Evolutionary conservation across 2,113 vertebrate genomes (phyloP), one percentile per base, ranked within the genome.

Genomic region (Corythoichthys haematopterus): DNA sequence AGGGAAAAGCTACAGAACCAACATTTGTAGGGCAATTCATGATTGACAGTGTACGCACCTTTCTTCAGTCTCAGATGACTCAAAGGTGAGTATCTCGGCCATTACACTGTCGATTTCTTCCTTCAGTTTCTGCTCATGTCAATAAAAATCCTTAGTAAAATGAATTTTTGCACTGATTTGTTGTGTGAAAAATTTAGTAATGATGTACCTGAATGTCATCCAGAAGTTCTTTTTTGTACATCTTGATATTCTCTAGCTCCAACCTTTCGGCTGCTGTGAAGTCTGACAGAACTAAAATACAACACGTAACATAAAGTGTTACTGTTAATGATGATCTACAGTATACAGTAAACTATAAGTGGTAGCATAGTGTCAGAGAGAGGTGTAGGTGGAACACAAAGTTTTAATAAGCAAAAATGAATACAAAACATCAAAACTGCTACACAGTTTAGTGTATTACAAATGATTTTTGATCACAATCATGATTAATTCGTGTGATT

Each of bases 41-140:
- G 6, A 62, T 16, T 3, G 8, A 48, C 43, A 82, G 16, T 7
- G 40, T 43, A 1, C 93, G 92, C 79, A 95, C 91, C 82, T 94
- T 76, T 95, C 93, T 59, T 95, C 90, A 2, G 80, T 20, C 2
- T 95, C 90, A 2, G 80, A n/a, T 2, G 73, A 88, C 80, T 96
- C 93, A 36, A 98, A 98, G 84, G 86, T 67, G 74, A 95, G 94
- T 0, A 98, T 94, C 50, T 94, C 92, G 0, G 93, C 89, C 86
- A 98, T 93, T 48, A 97, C 91, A 3, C 86, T 88, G 43, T 94
- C 93, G 1, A 98, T 97, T 73, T 97, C 89, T 33, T 91, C 85
- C 75, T 96, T 98, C 68, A 98, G 84, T 71, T 89, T 95, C 96
- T 98, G 89, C 6, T 59, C 10, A 53, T 1, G 59, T 15, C 43